phyloP scores from a whole-genome alignment of 2,797 vertebrate species.

The Sebastiscus tertius region DNA sequence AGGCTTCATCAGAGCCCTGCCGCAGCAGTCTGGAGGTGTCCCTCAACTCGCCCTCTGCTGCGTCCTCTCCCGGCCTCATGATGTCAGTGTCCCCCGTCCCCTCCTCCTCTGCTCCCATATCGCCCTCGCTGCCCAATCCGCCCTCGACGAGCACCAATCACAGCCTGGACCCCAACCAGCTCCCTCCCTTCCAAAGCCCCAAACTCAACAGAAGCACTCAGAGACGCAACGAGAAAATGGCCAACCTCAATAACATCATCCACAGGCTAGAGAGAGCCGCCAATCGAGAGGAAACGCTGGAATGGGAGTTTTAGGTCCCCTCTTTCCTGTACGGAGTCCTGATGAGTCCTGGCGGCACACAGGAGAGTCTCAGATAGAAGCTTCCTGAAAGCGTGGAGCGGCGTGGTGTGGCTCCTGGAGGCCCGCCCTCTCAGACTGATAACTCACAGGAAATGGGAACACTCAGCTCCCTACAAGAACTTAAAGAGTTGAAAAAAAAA shows the following conservation, averaged over 20 bases:
- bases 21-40: conserved; percentile 93
- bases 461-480: conserved; percentile 69
- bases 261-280: conserved; percentile 96
- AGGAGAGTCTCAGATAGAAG: conserved; percentile 61
- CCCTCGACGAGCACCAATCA: conserved; percentile 79
- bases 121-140: conserved; percentile 85
- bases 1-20: conserved; percentile 88
- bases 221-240: conserved; percentile 98
- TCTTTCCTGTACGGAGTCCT: conserved; percentile 30
- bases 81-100: conserved; percentile 92
- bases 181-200: conserved; percentile 78
- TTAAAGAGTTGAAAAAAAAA: conserved; percentile 83
- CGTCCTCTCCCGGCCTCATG: conserved; percentile 92
- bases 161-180: conserved; percentile 81
- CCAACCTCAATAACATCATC: conserved; percentile 99
- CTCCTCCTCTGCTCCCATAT: conserved; percentile 92
- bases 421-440: conserved; percentile 56
- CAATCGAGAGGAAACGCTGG: conserved; percentile 94
- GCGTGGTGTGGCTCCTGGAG: conserved; percentile 45
- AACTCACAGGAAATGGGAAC: conserved; percentile 54
- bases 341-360: conserved; percentile 39
- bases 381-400: conserved; percentile 41
- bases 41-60: conserved; percentile 91
- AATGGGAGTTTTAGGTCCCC: conserved; percentile 93
- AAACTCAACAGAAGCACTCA: conserved; percentile 92